A percentile compares a stretch with the other conserved stretches of the same genome.
Conservation (phyloP, 2,113 vertebrate genomes). For the Gymnogyps californianus region DNA sequence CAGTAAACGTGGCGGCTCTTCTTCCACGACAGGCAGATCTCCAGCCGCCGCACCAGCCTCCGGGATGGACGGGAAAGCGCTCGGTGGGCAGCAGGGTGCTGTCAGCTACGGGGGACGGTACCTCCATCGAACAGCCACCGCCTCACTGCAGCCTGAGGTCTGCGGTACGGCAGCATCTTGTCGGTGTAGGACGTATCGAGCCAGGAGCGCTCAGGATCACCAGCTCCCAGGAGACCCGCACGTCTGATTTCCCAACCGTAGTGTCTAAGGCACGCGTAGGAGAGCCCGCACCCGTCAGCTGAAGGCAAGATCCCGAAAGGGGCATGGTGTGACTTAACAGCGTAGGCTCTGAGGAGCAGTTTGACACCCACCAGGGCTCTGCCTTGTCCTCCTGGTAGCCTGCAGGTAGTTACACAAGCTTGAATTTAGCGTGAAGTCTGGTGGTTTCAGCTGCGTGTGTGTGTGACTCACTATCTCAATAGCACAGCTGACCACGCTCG, state of each 20-base stretch:
- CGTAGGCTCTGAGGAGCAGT: accelerated
- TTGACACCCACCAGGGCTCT: not conserved
- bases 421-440: not conserved
- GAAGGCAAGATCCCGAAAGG: accelerated
- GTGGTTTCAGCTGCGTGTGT: not conserved
- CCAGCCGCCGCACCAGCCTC: not conserved
- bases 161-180: accelerated
- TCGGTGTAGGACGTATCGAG: accelerated
- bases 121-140: not conserved
- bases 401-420: not conserved
- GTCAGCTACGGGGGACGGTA: not conserved
- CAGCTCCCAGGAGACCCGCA: not conserved
- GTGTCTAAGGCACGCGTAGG: accelerated
- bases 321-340: accelerated
- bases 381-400: not conserved
- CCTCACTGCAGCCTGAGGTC: not conserved
- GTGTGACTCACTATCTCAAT: not conserved
- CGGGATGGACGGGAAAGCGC: accelerated
- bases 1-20: not conserved
- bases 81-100: not conserved
- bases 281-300: not conserved
- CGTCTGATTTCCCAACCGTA: accelerated
- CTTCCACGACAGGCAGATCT: not conserved
- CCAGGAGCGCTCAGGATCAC: not conserved
- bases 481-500: not conserved